Conservation (phyloP, 2,888 invertebrate genomes). For the Troglohyphantes excavatus region DNA sequence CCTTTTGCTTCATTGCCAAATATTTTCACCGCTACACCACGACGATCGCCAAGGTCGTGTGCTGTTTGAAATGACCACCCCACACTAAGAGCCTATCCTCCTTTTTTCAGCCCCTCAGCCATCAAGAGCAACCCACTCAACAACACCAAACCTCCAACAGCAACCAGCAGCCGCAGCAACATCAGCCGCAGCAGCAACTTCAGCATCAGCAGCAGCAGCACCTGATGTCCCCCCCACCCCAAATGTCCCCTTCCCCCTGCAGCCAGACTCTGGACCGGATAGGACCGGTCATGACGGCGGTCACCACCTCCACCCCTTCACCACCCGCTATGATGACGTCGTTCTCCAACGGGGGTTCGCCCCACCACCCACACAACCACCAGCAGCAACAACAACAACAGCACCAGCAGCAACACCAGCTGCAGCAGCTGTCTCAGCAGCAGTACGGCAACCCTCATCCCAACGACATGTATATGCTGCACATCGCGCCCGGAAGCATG, state of each 20-base stretch:
- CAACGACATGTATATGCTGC: conserved; percentile 74
- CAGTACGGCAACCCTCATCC: conserved; percentile 58
- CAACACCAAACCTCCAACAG: conserved; percentile 39
- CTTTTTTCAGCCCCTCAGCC: conserved; percentile 54
- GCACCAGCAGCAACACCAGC: conserved; percentile 27
- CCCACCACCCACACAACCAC: conserved; percentile 46
- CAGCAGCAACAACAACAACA: conserved; percentile 39
- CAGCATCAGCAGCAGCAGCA: conserved; percentile 63
- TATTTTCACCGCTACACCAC: no score
- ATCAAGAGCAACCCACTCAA: conserved; percentile 51
- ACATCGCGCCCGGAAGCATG: conserved; percentile 64
- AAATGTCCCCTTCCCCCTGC: conserved; percentile 67
- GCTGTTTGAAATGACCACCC: no score
- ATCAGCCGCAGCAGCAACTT: conserved; percentile 56
- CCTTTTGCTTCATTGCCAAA: no score
- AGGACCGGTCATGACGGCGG: conserved; percentile 65
- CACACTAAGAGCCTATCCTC: neutral
- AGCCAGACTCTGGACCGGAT: conserved; percentile 39
- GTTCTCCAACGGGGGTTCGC: conserved; percentile 36
- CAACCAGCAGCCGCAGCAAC: conserved; percentile 20
- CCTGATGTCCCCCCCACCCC: conserved; percentile 62
- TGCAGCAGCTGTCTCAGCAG: conserved; percentile 49
- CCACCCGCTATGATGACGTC: conserved; percentile 62
- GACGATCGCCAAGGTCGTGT: no score
- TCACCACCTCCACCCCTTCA: conserved; percentile 44